Evolutionary conservation across 2,113 vertebrate genomes (phyloP), one percentile per base, ranked within the genome.

Genomic region (Apodemus sylvaticus): DNA sequence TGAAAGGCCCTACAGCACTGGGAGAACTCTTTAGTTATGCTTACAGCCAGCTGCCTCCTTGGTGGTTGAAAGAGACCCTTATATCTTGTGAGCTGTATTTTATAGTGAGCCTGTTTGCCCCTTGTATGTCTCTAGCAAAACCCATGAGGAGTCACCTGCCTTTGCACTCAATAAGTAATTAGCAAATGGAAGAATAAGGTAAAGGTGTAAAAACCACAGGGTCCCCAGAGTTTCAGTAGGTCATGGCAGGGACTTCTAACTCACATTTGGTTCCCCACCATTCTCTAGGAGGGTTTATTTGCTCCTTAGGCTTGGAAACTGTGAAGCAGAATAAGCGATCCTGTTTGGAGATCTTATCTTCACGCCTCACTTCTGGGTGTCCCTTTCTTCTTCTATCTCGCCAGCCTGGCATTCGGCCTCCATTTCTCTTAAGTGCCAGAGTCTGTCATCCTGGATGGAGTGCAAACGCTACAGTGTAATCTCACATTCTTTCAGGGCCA

Each of bases 271-370:
- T 64, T 78, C 34, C 20, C 79, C 66, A 76, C 39, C 73, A 34
- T 51, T 90, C 39, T 73, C 71, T 86, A 3, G 31, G 77, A 68
- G 64, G 39, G 92, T 95, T 78, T 95, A 13, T 97, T 94, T 96
- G 66, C 70, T 93, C 60, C 60, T 53, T 34, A 79, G 85, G 42
- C 85, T 91, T 51, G 74, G 36, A 78, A 96, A 92, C 87, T 86
- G 58, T 85, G 66, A 73, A 77, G 48, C 73, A 82, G 92, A 93
- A 82, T 4, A 3, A 48, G 14, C 60, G 26, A 60, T 60, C 88
- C 85, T 97, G 91, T 96, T 94, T 96, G 88, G 90, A 96, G 97
- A 97, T 97, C 86, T 96, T 97, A 97, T 98, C 97, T 96, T n/a
- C 4, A 0, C 26, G 42, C 77, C 89, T 93, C 87, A 81, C 86